Percentiles rank a stretch among this genome's conserved stretches.
These are phyloP conservation scores for Chloebia gouldiae DNA, from an alignment of 2,113 vertebrate genomes.

Conservation along the genomic window DNA sequence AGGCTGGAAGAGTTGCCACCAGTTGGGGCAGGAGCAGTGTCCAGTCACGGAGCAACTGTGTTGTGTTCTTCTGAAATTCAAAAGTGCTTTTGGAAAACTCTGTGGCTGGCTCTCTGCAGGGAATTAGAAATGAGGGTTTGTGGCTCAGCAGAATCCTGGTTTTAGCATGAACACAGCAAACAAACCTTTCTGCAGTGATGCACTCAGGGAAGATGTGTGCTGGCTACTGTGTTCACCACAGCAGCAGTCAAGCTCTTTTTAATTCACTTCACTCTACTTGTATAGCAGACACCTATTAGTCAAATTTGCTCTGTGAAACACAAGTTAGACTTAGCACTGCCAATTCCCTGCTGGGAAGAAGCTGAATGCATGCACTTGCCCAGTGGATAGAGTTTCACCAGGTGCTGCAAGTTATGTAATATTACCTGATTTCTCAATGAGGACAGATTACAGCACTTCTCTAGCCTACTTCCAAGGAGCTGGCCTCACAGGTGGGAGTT, in stretches of 20 bases:
- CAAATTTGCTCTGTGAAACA: constrained; percentile 1
- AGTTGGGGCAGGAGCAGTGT: background rate
- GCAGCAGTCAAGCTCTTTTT: background rate
- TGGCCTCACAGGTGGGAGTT: constrained; percentile 45
- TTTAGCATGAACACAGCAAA: background rate
- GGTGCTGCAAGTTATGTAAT: constrained; percentile 53
- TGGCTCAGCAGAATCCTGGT: background rate
- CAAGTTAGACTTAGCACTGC: background rate
- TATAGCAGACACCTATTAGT: constrained; percentile 38
- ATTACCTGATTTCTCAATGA: constrained; percentile 45
- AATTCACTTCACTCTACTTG: background rate
- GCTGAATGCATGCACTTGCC: background rate
- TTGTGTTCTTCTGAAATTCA: background rate
- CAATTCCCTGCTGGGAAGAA: constrained; percentile 24
- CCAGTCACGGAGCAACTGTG: background rate
- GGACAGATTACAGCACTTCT: constrained; percentile 34
- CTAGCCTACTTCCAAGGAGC: constrained; percentile 53
- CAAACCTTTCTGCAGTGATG: background rate
- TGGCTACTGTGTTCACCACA: background rate
- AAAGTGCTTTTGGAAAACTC: background rate
- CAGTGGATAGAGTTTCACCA: constrained; percentile 30
- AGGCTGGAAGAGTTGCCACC: background rate
- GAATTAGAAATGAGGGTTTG: background rate
- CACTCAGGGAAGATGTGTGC: background rate
- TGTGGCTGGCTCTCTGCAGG: background rate